These are phyloP conservation scores for Helicoverpa zea DNA, from an alignment of 1,140 invertebrate genomes.

Conservation along the genomic window DNA sequence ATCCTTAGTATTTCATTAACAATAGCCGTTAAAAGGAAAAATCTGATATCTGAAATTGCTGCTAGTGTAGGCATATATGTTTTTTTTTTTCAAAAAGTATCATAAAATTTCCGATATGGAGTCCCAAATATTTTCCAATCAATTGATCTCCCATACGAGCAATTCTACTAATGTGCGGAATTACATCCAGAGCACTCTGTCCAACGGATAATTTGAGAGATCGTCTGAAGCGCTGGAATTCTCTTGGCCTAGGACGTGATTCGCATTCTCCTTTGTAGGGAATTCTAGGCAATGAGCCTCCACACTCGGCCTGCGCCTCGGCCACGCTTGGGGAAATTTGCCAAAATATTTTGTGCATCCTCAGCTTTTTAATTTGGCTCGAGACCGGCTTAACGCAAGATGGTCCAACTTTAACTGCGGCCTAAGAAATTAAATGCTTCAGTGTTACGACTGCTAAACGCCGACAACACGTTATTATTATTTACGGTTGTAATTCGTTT, in stretches of 20 bases:
- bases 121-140: conserved; percentile 30
- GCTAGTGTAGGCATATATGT: neutral
- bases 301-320: conserved; percentile 49
- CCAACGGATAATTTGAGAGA: conserved; percentile 61
- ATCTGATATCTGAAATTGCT: neutral
- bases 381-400: conserved; percentile 28
- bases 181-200: conserved; percentile 50
- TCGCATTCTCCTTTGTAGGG: conserved; percentile 60
- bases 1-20: neutral
- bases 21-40: neutral
- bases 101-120: neutral
- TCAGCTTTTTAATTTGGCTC: conserved; percentile 59
- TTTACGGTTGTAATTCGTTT: conserved; percentile 14
- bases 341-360: conserved; percentile 61
- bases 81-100: conserved; percentile 7
- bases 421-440: conserved; percentile 28
- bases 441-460: neutral
- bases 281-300: conserved; percentile 58
- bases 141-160: conserved; percentile 33
- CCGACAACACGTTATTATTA: neutral
- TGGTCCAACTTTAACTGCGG: conserved; percentile 36
- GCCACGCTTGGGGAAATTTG: conserved; percentile 56
- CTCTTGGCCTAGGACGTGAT: conserved; percentile 60
- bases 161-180: conserved; percentile 41
- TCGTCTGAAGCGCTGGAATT: conserved; percentile 55